A percentile compares a stretch with the other conserved stretches of the same genome.
phyloP scores from a whole-genome alignment of 2,113 vertebrate genomes.

The Desmodus rotundus region DNA sequence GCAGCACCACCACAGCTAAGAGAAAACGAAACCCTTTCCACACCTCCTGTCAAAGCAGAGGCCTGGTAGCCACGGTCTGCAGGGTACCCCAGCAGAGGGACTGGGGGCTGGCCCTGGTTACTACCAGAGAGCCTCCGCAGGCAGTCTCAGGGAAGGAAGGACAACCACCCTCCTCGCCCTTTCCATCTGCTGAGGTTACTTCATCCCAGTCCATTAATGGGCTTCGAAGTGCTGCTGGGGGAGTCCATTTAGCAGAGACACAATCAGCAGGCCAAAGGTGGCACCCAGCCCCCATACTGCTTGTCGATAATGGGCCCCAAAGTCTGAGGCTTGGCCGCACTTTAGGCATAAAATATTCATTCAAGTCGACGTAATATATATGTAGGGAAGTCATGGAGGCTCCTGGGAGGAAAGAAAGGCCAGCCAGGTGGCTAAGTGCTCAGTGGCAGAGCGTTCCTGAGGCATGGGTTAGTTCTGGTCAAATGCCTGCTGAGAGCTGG shows the following conservation, averaged over 20 bases:
- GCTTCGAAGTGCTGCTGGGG: constrained; percentile 51
- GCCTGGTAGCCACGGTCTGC: not conserved
- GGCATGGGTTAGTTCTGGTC: constrained; percentile 1
- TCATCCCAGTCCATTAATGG: constrained; percentile 54
- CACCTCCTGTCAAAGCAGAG: not conserved
- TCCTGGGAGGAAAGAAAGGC: constrained; percentile 59
- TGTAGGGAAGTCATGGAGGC: constrained; percentile 31
- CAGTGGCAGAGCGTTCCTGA: not conserved
- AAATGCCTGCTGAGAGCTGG: not conserved
- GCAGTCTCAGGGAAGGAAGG: not conserved
- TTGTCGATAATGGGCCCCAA: constrained; percentile 63
- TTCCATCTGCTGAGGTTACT: constrained; percentile 55
- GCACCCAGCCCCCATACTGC: constrained; percentile 40
- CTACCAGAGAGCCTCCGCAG: not conserved
- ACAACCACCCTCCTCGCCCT: not conserved
- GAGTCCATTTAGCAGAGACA: constrained; percentile 55
- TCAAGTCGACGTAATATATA: constrained; percentile 58
- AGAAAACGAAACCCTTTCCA: not conserved
- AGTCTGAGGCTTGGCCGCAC: constrained; percentile 59
- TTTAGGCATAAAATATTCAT: constrained; percentile 74
- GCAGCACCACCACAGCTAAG: not conserved
- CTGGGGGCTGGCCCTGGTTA: not conserved
- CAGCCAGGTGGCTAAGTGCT: constrained; percentile 62
- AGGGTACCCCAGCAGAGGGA: constrained; percentile 4
- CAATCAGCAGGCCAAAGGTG: constrained; percentile 54